Base-by-base conservation (phyloP, 2,888 invertebrate genomes). In the Cyclophora albipunctata region DNA sequence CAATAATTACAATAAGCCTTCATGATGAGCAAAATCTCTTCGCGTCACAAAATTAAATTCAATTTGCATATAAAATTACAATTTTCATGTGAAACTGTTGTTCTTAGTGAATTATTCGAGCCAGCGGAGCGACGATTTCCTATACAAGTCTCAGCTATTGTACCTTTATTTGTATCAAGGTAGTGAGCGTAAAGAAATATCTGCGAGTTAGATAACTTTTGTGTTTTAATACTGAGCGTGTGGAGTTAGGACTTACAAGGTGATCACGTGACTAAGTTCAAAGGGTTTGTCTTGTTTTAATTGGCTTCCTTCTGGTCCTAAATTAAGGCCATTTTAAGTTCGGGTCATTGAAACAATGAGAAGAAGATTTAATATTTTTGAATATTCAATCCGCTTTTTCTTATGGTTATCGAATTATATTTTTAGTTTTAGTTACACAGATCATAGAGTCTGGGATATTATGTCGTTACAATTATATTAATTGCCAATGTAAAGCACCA, bases 41-140 rank as follows among this genome's bases (percentile, higher is more conserved):
- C 64, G 69, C 70, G 67, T 71, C 69, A 68, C 67, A 67, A 69
- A 69, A 66, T 69, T 72, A 71, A 69, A 74, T 75, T 75, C 73
- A 77, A 84, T 84, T 83, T 84, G 77, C 84, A 85, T 84, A 84
- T 74, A 74, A 77, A 84, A 83, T 81, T 78, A 80, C 80, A 71
- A 83, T 81, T 84, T 84, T 83, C 80, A 84, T 80, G 78, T 84
- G 78, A 79, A 83, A 76, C 78, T 78, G 75, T 75, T 78, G 74
- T 75, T 77, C 73, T 78, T 76, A 72, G 75, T 76, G 73, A 81
- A 85, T 85, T 84, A 85, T 84, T 75, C 84, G 81, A 84, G 71
- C 66, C 86, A 85, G 73, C 84, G 83, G 85, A 84, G 86, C 85
- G 86, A 63, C 72, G 78, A 81, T 82, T 84, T 84, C 81, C 83